Conservation (phyloP, 2,888 invertebrate genomes). For the Acrobeloides nanus region DNA sequence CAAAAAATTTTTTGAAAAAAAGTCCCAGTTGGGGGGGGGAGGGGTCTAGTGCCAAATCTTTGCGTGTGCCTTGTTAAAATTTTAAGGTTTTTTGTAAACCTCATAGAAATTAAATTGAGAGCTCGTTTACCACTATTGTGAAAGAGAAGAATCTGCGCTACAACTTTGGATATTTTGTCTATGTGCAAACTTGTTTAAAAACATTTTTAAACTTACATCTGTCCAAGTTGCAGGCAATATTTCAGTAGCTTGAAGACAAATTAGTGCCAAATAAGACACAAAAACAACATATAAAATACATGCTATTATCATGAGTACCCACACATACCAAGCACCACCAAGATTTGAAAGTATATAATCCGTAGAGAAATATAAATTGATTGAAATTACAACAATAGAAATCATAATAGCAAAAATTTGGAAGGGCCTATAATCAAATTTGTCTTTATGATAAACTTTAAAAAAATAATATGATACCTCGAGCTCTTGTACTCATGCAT, state of each 20-base stretch:
- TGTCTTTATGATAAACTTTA: neutral
- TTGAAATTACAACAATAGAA: conserved; percentile 67
- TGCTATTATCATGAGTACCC: conserved; percentile 59
- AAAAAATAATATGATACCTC: conserved; percentile 57
- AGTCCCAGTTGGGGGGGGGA: too few relatives aligned
- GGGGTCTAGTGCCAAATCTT: too few relatives aligned
- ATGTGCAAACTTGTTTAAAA: too few relatives aligned
- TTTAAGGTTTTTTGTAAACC: too few relatives aligned
- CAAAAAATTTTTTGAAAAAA: too few relatives aligned
- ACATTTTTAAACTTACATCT: too few relatives aligned
- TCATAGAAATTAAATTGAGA: too few relatives aligned
- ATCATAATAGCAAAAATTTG: conserved; percentile 66
- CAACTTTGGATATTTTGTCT: too few relatives aligned
- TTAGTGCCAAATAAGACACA: conserved; percentile 65
- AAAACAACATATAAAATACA: conserved; percentile 67
- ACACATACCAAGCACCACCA: conserved; percentile 55
- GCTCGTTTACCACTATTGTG: too few relatives aligned
- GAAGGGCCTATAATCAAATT: conserved; percentile 55
- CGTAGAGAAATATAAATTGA: conserved; percentile 73
- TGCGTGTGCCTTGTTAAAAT: too few relatives aligned
- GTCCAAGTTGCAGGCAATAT: too few relatives aligned
- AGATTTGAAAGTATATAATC: conserved; percentile 58
- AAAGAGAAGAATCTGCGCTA: too few relatives aligned
- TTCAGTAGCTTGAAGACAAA: conserved; percentile 18
- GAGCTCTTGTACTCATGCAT: conserved; percentile 80